These are phyloP conservation scores for Caenorhabditis becei DNA, from an alignment of 2,888 invertebrate genomes.

Conservation along the genomic window DNA sequence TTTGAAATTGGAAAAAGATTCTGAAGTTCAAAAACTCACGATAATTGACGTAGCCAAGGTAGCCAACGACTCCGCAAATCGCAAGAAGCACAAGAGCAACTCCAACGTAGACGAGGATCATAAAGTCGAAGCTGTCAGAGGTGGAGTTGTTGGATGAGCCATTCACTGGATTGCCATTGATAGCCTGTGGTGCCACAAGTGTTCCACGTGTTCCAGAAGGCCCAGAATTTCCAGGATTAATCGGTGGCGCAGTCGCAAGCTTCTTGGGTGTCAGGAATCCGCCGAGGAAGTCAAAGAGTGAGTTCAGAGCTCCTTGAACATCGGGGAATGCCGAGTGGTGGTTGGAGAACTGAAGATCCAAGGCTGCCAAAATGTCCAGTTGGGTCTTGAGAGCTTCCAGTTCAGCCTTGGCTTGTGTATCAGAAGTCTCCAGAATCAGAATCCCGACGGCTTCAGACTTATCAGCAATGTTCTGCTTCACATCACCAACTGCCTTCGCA, in stretches of 20 bases:
- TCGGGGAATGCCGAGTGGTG: background rate
- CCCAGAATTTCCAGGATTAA: too few species aligned
- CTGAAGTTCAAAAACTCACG: too few species aligned
- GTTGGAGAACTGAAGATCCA: background rate
- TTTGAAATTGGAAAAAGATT: too few species aligned
- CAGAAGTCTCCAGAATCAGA: background rate
- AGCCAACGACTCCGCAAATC: too few species aligned
- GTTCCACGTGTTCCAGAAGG: too few species aligned
- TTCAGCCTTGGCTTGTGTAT: background rate
- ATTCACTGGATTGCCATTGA: background rate
- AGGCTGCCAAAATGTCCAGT: background rate
- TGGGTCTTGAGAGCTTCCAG: background rate
- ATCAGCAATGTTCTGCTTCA: background rate
- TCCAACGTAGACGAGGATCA: too few species aligned
- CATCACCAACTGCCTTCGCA: background rate
- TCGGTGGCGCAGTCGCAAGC: too few species aligned
- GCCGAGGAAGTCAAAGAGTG: background rate
- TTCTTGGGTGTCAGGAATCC: too few species aligned
- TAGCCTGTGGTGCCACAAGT: background rate
- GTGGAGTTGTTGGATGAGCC: background rate
- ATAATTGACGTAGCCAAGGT: too few species aligned
- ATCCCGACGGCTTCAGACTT: background rate
- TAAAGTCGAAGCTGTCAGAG: too few species aligned
- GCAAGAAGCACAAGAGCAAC: too few species aligned
- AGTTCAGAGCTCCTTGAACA: background rate